These are phyloP conservation scores for Chaenocephalus aceratus DNA, from an alignment of 2,113 vertebrate genomes.

Conservation along the genomic window DNA sequence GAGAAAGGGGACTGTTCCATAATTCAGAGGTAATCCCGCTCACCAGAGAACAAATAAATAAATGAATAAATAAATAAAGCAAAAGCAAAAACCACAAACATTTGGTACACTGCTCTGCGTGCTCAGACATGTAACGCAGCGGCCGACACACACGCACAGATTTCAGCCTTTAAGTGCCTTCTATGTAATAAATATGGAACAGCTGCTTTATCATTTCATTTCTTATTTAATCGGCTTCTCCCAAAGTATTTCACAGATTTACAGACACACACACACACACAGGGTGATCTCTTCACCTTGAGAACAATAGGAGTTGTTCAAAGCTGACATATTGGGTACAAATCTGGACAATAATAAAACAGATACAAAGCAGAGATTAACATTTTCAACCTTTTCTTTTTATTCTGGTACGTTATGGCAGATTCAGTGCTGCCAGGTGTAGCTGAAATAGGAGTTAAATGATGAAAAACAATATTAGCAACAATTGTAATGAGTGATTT, in stretches of 20 bases:
- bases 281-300: neutral
- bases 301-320: slow-evolving; percentile 26
- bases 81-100: slow-evolving; percentile 77
- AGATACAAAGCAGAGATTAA: neutral
- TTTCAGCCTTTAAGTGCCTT: slow-evolving; percentile 66
- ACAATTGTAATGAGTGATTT: neutral
- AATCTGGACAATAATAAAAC: neutral
- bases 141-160: slow-evolving; percentile 35
- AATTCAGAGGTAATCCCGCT: slow-evolving; percentile 83
- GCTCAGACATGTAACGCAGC: slow-evolving; percentile 46
- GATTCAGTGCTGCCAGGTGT: neutral
- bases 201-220: slow-evolving; percentile 69
- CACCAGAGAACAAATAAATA: slow-evolving; percentile 83
- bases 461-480: neutral
- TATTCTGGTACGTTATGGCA: neutral
- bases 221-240: slow-evolving; percentile 63
- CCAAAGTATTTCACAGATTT: slow-evolving; percentile 43
- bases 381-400: neutral
- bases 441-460: neutral
- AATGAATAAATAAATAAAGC: slow-evolving; percentile 83
- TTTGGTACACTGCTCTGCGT: slow-evolving; percentile 46
- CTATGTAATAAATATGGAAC: slow-evolving; percentile 75
- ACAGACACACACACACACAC: slow-evolving; percentile 15
- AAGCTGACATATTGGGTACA: neutral
- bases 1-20: slow-evolving; percentile 84